Conservation (phyloP, 2,888 invertebrate species). For the Parascotia fuliginaria region DNA sequence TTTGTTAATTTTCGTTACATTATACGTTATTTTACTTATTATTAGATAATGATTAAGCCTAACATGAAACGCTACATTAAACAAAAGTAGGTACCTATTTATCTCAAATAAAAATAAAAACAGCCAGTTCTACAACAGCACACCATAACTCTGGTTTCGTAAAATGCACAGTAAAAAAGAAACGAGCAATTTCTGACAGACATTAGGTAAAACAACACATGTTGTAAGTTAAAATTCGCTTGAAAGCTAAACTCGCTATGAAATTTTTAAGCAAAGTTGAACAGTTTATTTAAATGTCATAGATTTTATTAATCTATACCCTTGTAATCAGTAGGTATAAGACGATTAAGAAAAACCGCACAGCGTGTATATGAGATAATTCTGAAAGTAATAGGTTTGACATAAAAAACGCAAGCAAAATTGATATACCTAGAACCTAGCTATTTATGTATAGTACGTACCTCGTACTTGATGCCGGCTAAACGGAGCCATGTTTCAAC, state of each 20-base stretch:
- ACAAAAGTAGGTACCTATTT: not conserved
- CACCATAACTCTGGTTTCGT: too few species aligned
- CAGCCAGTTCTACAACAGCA: too few species aligned
- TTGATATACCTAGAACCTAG: slow-evolving; percentile 7
- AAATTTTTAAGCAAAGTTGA: not conserved
- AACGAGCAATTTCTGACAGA: too few species aligned
- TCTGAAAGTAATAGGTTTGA: not conserved
- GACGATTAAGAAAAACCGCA: slow-evolving; percentile 14
- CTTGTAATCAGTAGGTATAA: not conserved
- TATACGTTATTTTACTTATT: too few species aligned
- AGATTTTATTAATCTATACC: not conserved
- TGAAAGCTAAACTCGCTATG: slow-evolving; percentile 12
- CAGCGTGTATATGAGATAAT: slow-evolving; percentile 31
- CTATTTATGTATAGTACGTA: slow-evolving; percentile 74
- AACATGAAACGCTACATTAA: too few species aligned
- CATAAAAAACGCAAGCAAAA: slow-evolving; percentile 38
- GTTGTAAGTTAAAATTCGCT: slow-evolving; percentile 2
- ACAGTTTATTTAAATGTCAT: not conserved
- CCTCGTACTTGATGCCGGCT: slow-evolving; percentile 97
- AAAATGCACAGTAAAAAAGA: too few species aligned
- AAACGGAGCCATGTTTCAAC: slow-evolving; percentile 98
- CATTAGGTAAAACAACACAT: too few species aligned
- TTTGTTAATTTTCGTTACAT: too few species aligned
- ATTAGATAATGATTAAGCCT: too few species aligned
- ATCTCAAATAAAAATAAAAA: too few species aligned